Conservation (phyloP, 1,140 invertebrate species). For the Vanessa atalanta region DNA sequence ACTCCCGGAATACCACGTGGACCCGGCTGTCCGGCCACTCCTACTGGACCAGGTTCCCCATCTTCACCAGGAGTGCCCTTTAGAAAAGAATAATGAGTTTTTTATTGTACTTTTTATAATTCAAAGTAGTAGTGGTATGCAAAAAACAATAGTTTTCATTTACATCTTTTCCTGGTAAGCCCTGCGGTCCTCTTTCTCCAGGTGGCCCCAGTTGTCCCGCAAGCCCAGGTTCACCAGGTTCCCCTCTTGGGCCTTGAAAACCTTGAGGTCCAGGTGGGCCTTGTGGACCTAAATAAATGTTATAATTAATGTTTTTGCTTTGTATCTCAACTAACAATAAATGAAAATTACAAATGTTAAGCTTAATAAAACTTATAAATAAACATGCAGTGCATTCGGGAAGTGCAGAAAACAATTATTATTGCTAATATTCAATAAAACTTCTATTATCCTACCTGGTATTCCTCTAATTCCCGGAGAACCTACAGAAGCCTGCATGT, state of each 20-base stretch:
- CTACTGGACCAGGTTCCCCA: constrained; percentile 87
- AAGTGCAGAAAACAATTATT: no score
- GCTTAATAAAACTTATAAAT: no score
- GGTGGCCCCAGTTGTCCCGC: constrained; percentile 83
- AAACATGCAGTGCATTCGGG: no score
- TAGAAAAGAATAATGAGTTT: neutral
- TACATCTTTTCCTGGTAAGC: constrained; percentile 90
- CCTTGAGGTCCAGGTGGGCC: constrained; percentile 88
- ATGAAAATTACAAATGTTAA: neutral
- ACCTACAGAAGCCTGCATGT: constrained; percentile 89
- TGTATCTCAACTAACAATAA: neutral
- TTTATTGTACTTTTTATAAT: neutral
- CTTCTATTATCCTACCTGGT: constrained; percentile 82
- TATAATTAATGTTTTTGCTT: neutral
- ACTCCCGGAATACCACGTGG: constrained; percentile 87
- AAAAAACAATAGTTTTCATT: constrained; percentile 33
- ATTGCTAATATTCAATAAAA: no score
- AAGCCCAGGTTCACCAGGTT: constrained; percentile 88
- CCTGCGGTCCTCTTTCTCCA: constrained; percentile 86
- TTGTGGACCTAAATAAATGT: constrained; percentile 74
- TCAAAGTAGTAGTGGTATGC: no score
- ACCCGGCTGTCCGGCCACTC: constrained; percentile 85
- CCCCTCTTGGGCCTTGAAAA: constrained; percentile 88
- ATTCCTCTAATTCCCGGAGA: constrained; percentile 86
- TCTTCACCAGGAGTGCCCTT: constrained; percentile 89